A percentile compares a stretch with the other conserved stretches of the same genome.
Conservation (phyloP, 2,113 vertebrate genomes). For the Donacobius atricapilla region DNA sequence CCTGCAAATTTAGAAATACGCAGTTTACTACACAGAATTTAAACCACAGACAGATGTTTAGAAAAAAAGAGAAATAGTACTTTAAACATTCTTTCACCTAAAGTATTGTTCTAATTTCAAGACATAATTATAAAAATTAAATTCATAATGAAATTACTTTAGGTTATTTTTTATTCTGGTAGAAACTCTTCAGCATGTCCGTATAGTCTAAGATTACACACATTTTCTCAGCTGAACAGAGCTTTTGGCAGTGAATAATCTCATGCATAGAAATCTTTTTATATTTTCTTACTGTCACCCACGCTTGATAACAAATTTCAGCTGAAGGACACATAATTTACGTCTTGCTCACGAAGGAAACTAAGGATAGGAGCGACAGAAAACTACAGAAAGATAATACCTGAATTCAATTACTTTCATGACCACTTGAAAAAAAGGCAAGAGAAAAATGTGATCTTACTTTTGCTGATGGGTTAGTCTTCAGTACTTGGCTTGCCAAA, state of each 20-base stretch:
- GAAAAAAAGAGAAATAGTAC: background rate
- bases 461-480: slow-evolving; percentile 17
- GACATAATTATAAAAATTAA: background rate
- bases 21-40: background rate
- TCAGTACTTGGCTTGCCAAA: background rate
- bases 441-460: slow-evolving; percentile 50
- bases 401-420: background rate
- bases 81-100: background rate
- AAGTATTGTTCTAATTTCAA: background rate
- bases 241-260: slow-evolving; percentile 8
- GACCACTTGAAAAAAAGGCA: background rate
- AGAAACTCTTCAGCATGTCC: background rate
- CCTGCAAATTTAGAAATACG: background rate
- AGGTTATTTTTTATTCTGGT: background rate
- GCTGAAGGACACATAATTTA: background rate
- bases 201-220: background rate
- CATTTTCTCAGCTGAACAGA: background rate
- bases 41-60: background rate
- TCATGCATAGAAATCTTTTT: slow-evolving; percentile 8
- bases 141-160: slow-evolving; percentile 15
- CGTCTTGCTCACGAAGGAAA: background rate
- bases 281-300: background rate
- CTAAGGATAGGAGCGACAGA: background rate
- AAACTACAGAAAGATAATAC: background rate
- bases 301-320: background rate